Evolutionary conservation across 2,888 invertebrate genomes (phyloP).

Genomic region (Pollenia angustigena): DNA sequence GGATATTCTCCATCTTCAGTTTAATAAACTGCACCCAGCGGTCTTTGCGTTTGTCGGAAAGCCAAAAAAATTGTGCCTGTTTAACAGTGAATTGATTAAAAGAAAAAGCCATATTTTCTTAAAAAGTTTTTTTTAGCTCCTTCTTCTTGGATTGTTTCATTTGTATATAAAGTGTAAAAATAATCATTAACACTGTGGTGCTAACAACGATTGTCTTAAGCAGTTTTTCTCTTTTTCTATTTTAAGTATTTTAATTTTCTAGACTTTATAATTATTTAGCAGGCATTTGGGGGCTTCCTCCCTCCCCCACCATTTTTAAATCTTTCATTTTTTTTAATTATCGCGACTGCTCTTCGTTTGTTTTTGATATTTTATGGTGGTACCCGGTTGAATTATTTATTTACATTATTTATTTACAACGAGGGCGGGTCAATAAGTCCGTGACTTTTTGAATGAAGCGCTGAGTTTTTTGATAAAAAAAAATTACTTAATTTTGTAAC

Average conservation of each 20-base stretch:
- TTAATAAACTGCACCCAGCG: constrained; percentile 79
- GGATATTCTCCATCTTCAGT: constrained; percentile 33
- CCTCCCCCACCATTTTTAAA: background rate
- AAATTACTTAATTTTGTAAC: too few relatives aligned
- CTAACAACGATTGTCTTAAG: constrained; percentile 71
- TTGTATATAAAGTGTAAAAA: constrained; percentile 79
- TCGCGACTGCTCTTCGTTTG: background rate
- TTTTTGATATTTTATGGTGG: background rate
- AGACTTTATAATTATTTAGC: constrained; percentile 61
- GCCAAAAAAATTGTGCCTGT: background rate
- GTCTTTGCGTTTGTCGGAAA: constrained; percentile 50
- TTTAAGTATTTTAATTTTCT: constrained; percentile 11
- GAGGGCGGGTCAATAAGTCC: too few relatives aligned
- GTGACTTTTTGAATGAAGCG: too few relatives aligned
- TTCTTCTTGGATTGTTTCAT: constrained; percentile 30
- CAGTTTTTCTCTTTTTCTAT: constrained; percentile 35
- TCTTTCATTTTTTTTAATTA: constrained; percentile 18
- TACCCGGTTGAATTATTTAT: too few relatives aligned
- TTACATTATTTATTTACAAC: too few relatives aligned
- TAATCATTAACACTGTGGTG: constrained; percentile 81
- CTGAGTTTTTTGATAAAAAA: too few relatives aligned
- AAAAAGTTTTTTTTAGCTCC: constrained; percentile 14
- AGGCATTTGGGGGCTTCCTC: constrained; percentile 32
- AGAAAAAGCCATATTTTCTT: constrained; percentile 45
- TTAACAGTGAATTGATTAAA: constrained; percentile 40